phyloP scores from a whole-genome alignment of 1,140 invertebrate species.

The Drosophila novamexicana region DNA sequence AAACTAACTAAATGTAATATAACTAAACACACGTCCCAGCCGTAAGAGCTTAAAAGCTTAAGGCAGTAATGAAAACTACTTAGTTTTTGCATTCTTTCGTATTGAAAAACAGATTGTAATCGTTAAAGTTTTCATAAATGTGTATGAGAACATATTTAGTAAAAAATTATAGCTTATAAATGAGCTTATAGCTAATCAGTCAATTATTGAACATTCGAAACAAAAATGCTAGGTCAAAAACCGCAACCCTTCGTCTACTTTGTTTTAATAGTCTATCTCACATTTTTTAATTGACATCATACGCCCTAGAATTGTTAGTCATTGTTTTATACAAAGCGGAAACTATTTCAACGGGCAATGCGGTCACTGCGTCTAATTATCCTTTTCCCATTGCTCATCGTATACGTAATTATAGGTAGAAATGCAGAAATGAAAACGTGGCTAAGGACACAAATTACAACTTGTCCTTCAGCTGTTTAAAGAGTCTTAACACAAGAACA shows the following conservation, averaged over 20 bases:
- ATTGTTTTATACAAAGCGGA: conserved; percentile 20
- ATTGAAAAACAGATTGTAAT: too few species aligned
- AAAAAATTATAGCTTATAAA: too few species aligned
- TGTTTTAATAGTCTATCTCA: conserved; percentile 9
- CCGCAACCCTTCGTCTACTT: neutral
- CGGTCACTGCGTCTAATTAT: conserved; percentile 69
- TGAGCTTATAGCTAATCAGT: too few species aligned
- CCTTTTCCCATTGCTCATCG: conserved; percentile 63
- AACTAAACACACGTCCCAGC: too few species aligned
- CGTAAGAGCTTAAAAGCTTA: too few species aligned
- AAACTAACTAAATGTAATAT: too few species aligned
- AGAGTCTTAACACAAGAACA: conserved; percentile 24
- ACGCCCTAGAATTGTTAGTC: conserved; percentile 23
- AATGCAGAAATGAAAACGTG: conserved; percentile 27
- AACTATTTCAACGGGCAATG: conserved; percentile 36
- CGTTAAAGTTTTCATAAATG: too few species aligned
- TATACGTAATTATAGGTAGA: conserved; percentile 63
- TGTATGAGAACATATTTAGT: too few species aligned
- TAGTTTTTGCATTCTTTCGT: too few species aligned
- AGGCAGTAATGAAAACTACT: too few species aligned
- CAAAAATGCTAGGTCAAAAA: too few species aligned
- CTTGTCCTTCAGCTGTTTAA: conserved; percentile 33
- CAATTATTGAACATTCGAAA: too few species aligned
- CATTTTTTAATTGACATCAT: conserved; percentile 24
- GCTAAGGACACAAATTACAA: conserved; percentile 64